phyloP scores from a whole-genome alignment of 2,113 vertebrate genomes.

The Ardeotis arabs region DNA sequence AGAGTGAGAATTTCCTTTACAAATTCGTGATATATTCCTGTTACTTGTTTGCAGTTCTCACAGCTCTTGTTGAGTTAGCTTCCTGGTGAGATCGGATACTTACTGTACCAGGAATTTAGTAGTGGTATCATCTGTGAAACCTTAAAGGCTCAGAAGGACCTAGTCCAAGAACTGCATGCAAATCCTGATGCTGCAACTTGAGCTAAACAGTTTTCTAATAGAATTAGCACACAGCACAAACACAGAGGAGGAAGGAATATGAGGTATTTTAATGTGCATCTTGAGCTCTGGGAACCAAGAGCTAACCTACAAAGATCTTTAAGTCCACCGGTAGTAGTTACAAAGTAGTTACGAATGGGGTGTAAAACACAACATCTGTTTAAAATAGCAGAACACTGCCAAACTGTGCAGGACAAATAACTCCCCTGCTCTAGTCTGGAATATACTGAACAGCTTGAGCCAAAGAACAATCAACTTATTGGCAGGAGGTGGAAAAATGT shows the following conservation, averaged over 20 bases:
- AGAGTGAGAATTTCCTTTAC: neutral
- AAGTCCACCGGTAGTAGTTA: neutral
- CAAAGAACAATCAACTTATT: constrained; percentile 38
- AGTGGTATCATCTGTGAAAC: neutral
- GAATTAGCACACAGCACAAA: neutral
- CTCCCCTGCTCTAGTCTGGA: constrained; percentile 1
- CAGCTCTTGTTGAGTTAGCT: neutral
- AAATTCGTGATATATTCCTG: neutral
- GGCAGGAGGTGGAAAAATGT: constrained; percentile 29
- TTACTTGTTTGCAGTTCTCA: neutral
- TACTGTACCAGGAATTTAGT: neutral
- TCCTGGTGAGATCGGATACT: neutral
- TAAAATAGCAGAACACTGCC: neutral
- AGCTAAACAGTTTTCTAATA: neutral
- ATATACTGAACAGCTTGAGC: constrained; percentile 33
- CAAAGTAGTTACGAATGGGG: neutral
- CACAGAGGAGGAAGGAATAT: neutral
- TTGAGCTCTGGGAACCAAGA: neutral
- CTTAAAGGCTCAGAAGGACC: neutral
- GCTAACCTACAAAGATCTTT: neutral
- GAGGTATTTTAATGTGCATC: neutral
- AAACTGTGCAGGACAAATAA: constrained; percentile 24
- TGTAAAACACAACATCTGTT: constrained; percentile 29
- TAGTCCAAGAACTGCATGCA: neutral
- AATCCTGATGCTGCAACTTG: neutral